Evolutionary conservation across 2,888 invertebrate species (phyloP), one percentile per base, ranked within the genome.

Genomic region (Crocallis elinguaria): DNA sequence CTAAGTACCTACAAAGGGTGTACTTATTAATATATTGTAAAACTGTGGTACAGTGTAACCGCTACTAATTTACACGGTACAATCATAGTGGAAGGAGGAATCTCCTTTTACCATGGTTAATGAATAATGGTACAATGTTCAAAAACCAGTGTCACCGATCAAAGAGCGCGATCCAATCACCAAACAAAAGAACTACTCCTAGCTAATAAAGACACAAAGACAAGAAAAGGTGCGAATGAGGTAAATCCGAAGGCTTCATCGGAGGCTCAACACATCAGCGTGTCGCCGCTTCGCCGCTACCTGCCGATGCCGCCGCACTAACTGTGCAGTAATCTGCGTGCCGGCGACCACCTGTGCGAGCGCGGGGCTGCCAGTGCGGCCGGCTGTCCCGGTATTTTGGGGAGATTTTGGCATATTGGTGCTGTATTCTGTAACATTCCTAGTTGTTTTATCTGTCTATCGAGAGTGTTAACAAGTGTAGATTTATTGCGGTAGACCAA

Each of bases 281-380:
- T n/a, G n/a, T n/a, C 19, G 3, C 3, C 19, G 19, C 6, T 3
- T 49, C 21, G 33, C 42, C 27, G 30, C 49, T 51, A 51, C 57
- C 57, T 57, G 57, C 44, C 33, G 30, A 42, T 13, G 45, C 37
- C 23, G 23, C 23, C 42, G 16, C 25, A 32, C 41, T 36, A 44
- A 38, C 48, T 53, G 5, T 2, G 16, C 8, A 1, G 6, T 38
- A 29, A 33, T 5, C 53, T 54, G 48, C 66, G 66, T 37, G 69
- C 64, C 62, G 36, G 57, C 79, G 80, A 85, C 87, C 87, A 86
- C 87, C 87, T 87, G 87, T 87, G 73, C 56, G 86, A 84, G 71
- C 60, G 33, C 48, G 44, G 67, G 65, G 66, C 67, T 68, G 64
- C 73, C 49, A 70, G 51, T 49, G 3, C n/a, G 11, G 6, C 19